A percentile compares a stretch with the other conserved stretches of the same genome.
Conservation (phyloP, 2,797 vertebrate species). For the Hylomyscus alleni region DNA sequence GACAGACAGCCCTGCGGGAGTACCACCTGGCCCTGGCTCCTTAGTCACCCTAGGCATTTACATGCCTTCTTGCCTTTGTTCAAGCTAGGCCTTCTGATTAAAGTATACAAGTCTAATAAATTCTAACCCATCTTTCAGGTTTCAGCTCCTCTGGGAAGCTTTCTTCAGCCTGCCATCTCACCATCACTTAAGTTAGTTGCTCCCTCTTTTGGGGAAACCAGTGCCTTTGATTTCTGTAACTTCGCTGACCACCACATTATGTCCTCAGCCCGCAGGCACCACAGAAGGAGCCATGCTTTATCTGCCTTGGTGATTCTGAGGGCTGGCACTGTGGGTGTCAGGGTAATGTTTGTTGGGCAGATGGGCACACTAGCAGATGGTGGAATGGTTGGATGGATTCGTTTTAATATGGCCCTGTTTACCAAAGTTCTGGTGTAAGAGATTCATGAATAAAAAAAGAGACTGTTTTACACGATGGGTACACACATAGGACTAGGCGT, state of each 20-base stretch:
- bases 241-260: not conserved
- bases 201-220: not conserved
- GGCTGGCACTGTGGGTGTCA: not conserved
- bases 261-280: not conserved
- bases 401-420: constrained; percentile 64
- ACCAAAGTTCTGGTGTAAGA: constrained; percentile 46
- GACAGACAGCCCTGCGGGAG: not conserved
- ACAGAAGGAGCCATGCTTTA: not conserved
- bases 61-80: constrained; percentile 48
- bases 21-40: not conserved
- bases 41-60: not conserved
- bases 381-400: constrained; percentile 76
- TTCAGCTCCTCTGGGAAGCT: constrained; percentile 31
- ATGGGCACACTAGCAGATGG: constrained; percentile 75
- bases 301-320: constrained; percentile 42
- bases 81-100: constrained; percentile 58
- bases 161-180: not conserved
- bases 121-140: constrained; percentile 28
- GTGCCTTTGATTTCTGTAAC: not conserved
- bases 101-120: constrained; percentile 19
- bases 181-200: not conserved
- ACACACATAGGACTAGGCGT: not conserved
- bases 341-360: constrained; percentile 58
- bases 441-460: constrained; percentile 48
- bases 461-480: not conserved